These are phyloP conservation scores for Mythimna ferrago DNA, from an alignment of 2,888 invertebrate genomes.

Conservation along the genomic window DNA sequence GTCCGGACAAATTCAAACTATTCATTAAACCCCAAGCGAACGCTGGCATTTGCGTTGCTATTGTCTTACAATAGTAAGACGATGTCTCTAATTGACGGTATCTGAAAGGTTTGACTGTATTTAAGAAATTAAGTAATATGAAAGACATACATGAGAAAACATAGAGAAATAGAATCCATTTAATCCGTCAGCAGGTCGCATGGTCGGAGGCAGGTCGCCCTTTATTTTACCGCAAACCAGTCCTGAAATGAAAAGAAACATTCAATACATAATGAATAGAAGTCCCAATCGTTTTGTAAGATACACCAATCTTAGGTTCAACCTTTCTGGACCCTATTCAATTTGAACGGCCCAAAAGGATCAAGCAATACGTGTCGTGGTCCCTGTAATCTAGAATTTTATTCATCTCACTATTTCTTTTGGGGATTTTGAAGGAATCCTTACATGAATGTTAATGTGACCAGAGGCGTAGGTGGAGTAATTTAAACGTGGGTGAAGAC, in stretches of 20 bases:
- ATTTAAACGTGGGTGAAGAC: no score
- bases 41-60: no score
- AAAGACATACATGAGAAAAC: constrained; percentile 88
- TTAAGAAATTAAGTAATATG: no score
- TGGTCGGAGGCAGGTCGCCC: constrained; percentile 82
- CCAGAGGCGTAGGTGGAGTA: no score
- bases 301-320: not conserved
- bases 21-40: no score
- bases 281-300: not conserved
- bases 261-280: constrained; percentile 10
- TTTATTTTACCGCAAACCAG: constrained; percentile 83
- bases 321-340: constrained; percentile 10
- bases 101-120: no score
- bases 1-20: no score
- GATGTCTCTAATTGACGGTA: no score
- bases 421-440: constrained; percentile 7
- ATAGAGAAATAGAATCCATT: constrained; percentile 90
- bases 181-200: constrained; percentile 81
- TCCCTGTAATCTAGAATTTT: not conserved
- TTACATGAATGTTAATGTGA: constrained; percentile 23
- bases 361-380: constrained; percentile 4
- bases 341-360: constrained; percentile 4
- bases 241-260: constrained; percentile 69
- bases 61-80: no score
- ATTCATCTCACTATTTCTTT: constrained; percentile 18